Percentiles rank a stretch among this genome's conserved stretches.
Evolutionary conservation across 2,888 invertebrate species (phyloP).

Genomic region (Andrena bucephala): DNA sequence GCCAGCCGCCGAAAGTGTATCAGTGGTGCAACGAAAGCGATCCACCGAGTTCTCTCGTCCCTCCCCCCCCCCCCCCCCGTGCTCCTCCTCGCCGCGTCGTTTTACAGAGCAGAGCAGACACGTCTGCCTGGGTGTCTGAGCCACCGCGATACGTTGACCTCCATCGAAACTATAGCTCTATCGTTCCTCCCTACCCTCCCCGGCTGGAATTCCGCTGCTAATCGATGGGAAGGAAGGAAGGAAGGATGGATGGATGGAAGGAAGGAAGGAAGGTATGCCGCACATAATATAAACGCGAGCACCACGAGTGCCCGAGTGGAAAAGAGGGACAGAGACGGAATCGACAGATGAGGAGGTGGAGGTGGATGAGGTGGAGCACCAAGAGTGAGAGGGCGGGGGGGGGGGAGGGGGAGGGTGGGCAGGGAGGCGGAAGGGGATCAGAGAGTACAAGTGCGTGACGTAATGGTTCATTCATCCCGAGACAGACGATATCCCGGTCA

Average conservation of each 20-base stretch:
- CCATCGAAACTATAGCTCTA: slow-evolving; percentile 76
- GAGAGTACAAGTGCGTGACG: slow-evolving; percentile 83
- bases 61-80: slow-evolving; percentile 59
- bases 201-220: slow-evolving; percentile 74
- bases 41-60: slow-evolving; percentile 44
- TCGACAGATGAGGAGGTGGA: slow-evolving; percentile 65
- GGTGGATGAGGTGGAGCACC: slow-evolving; percentile 67
- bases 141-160: slow-evolving; percentile 78
- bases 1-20: slow-evolving; percentile 63
- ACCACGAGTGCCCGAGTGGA: slow-evolving; percentile 67
- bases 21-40: slow-evolving; percentile 70
- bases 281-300: slow-evolving; percentile 77
- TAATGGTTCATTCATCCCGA: slow-evolving; percentile 84
- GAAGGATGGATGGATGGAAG: slow-evolving; percentile 56
- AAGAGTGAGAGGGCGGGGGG: neutral
- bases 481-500: slow-evolving; percentile 84
- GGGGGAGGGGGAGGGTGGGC: slow-evolving; percentile 33
- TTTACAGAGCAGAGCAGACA: slow-evolving; percentile 72
- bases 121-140: slow-evolving; percentile 80
- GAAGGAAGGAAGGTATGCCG: slow-evolving; percentile 64
- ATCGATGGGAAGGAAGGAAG: slow-evolving; percentile 75
- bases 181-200: slow-evolving; percentile 52
- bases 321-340: slow-evolving; percentile 64
- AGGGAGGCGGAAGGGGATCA: slow-evolving; percentile 73
- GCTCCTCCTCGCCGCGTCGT: slow-evolving; percentile 65